Evolutionary conservation across 2,113 vertebrate genomes (phyloP).

Genomic region (Erinaceus europaeus): DNA sequence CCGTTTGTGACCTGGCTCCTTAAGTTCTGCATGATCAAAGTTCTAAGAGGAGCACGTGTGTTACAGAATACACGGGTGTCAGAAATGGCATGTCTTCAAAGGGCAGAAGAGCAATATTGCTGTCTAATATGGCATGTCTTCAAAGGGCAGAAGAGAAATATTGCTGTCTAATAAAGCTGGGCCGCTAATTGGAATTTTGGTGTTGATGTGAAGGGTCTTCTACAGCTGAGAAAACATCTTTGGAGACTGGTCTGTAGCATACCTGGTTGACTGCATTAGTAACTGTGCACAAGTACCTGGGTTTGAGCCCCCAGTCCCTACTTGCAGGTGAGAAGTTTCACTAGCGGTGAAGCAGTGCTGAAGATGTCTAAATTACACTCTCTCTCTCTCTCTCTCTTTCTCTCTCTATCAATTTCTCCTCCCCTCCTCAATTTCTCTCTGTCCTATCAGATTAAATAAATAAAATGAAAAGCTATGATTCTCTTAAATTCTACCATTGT

Average conservation of each 20-base stretch:
- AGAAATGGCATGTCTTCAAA: constrained; percentile 6
- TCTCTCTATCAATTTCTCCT: too few species aligned
- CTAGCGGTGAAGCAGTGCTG: too few species aligned
- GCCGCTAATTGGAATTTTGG: neutral
- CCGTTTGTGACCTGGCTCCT: constrained; percentile 43
- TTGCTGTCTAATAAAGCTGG: constrained; percentile 1
- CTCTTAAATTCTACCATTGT: neutral
- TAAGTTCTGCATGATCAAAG: constrained; percentile 15
- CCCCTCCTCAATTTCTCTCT: too few species aligned
- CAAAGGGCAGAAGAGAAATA: neutral
- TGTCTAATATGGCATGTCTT: constrained; percentile 27
- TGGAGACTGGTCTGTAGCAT: too few species aligned
- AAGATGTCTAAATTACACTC: too few species aligned
- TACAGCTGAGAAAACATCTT: neutral
- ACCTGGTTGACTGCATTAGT: too few species aligned
- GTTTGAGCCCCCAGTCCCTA: too few species aligned
- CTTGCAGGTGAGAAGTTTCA: too few species aligned
- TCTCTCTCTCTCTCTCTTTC: too few species aligned
- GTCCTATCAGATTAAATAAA: too few species aligned
- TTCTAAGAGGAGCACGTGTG: neutral
- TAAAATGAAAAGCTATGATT: too few species aligned
- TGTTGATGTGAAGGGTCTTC: neutral
- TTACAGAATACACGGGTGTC: neutral
- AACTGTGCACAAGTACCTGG: too few species aligned
- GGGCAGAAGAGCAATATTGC: neutral